phyloP scores from a whole-genome alignment of 1,140 invertebrate genomes.

The Bathynomus jamesi region DNA sequence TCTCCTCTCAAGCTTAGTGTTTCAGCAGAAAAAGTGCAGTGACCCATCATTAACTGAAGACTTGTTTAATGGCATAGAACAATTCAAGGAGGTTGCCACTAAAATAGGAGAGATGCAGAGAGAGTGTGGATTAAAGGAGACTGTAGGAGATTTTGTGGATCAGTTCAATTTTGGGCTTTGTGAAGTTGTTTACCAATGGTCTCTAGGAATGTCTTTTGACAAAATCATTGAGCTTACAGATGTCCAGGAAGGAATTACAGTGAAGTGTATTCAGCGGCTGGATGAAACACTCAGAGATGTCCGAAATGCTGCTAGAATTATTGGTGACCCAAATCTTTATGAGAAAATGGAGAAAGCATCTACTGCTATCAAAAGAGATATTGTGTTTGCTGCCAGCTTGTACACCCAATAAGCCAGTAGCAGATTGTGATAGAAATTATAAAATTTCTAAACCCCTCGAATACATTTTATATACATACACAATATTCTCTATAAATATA shows the following conservation, averaged over 20 bases:
- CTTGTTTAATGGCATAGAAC: constrained; percentile 50
- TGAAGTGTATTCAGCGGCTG: constrained; percentile 91
- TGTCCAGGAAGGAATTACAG: constrained; percentile 96
- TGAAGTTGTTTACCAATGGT: constrained; percentile 94
- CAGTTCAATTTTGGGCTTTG: constrained; percentile 83
- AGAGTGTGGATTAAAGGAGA: constrained; percentile 48
- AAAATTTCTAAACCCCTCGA: too few relatives aligned
- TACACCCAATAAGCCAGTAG: constrained; percentile 75
- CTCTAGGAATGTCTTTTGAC: constrained; percentile 75
- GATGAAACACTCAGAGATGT: constrained; percentile 89
- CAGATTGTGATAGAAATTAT: too few relatives aligned
- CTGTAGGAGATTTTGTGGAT: constrained; percentile 51
- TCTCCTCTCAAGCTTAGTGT: constrained; percentile 81
- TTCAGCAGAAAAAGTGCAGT: constrained; percentile 66
- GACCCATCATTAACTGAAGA: constrained; percentile 50
- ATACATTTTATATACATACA: too few relatives aligned
- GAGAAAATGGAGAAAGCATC: constrained; percentile 95
- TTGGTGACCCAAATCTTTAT: constrained; percentile 82
- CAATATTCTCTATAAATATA: too few relatives aligned
- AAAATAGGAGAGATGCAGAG: constrained; percentile 52
- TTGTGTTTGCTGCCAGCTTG: constrained; percentile 94
- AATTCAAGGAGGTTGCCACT: constrained; percentile 48
- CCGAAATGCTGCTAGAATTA: constrained; percentile 80
- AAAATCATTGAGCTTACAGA: constrained; percentile 88
- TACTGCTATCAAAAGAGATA: constrained; percentile 87